A percentile compares a stretch with the other conserved stretches of the same genome.
phyloP scores from a whole-genome alignment of 2,888 invertebrate species.

The Drosophila koepferae region DNA sequence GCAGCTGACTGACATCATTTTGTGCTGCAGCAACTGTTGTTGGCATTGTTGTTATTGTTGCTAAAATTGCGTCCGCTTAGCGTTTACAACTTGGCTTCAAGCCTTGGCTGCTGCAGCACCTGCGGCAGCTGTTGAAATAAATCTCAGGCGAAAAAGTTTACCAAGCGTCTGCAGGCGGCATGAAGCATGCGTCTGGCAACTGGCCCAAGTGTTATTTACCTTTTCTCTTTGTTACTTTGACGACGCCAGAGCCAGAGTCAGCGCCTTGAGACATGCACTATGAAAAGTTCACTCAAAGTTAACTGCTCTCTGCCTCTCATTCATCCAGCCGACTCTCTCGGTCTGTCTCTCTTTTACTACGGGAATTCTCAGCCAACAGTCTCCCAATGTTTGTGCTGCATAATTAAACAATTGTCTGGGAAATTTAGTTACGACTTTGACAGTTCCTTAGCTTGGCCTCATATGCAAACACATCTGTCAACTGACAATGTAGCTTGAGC shows the following conservation, averaged over 20 bases:
- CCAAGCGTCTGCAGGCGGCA: conserved; percentile 31
- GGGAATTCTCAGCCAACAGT: conserved; percentile 40
- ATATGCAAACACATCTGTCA: conserved; percentile 22
- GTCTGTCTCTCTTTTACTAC: neutral
- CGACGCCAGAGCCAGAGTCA: conserved; percentile 8
- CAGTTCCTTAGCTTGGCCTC: conserved; percentile 1
- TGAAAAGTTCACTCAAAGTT: conserved; percentile 54
- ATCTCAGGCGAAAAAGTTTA: conserved; percentile 65
- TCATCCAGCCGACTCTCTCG: neutral
- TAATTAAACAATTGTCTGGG: conserved; percentile 70
- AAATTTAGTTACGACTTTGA: conserved; percentile 58
- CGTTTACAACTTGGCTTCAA: conserved; percentile 48
- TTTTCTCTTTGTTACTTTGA: conserved; percentile 61
- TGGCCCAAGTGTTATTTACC: conserved; percentile 71
- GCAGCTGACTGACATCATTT: conserved; percentile 61
- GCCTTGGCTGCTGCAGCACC: conserved; percentile 46
- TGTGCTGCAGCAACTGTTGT: conserved; percentile 9
- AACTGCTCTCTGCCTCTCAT: neutral
- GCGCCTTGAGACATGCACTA: conserved; percentile 17
- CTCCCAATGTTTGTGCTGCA: conserved; percentile 62
- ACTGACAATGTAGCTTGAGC: too few relatives aligned
- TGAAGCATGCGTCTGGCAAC: conserved; percentile 47
- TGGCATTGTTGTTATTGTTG: conserved; percentile 32
- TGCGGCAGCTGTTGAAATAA: conserved; percentile 66
- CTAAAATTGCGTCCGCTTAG: conserved; percentile 25